Evolutionary conservation across 2,888 invertebrate species (phyloP).

Genomic region (Acrocera orbiculus): DNA sequence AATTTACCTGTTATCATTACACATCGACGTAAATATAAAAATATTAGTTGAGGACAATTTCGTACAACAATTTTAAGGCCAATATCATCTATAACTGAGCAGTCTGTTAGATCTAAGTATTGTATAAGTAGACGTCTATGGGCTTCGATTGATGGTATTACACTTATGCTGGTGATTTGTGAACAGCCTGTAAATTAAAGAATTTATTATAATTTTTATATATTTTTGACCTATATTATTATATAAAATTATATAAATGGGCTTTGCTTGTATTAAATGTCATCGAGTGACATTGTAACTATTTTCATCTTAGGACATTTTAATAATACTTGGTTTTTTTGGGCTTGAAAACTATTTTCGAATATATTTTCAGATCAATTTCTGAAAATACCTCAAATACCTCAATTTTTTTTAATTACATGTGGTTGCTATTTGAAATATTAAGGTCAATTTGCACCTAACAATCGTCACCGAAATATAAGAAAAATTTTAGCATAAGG

Average conservation of each 20-base stretch:
- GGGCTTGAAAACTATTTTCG: background rate
- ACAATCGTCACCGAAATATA: no score
- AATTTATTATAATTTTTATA: background rate
- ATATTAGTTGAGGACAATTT: conserved; percentile 72
- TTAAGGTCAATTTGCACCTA: no score
- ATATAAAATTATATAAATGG: no score
- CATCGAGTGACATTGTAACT: no score
- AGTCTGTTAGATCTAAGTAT: conserved; percentile 82
- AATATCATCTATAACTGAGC: conserved; percentile 64
- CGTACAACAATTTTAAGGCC: conserved; percentile 69
- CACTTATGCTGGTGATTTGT: conserved; percentile 60
- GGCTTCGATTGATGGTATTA: conserved; percentile 45
- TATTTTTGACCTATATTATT: no score
- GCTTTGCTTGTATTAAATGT: no score
- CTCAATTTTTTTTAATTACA: no score
- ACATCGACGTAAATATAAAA: conserved; percentile 75
- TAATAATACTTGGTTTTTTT: background rate
- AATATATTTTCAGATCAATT: no score
- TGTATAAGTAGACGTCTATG: conserved; percentile 56
- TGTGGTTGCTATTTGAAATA: no score
- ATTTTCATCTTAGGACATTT: no score
- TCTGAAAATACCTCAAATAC: no score
- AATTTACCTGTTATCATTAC: conserved; percentile 61
- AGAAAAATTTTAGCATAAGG: no score
- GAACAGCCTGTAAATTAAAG: conserved; percentile 42